Evolutionary conservation across 2,888 invertebrate genomes (phyloP).

Genomic region (Leucozona laternaria): DNA sequence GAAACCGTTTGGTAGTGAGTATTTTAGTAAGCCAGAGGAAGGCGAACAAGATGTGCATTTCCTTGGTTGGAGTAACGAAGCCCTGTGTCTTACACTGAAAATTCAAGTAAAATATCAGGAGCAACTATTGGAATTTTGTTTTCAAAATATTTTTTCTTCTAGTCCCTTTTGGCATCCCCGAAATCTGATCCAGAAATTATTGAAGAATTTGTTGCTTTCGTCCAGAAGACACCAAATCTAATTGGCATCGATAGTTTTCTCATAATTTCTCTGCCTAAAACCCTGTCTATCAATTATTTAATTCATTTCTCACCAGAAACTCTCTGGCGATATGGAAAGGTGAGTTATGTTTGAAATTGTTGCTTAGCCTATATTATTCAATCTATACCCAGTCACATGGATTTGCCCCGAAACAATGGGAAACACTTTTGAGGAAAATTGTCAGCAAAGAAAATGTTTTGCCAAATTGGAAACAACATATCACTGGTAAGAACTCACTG

Average conservation of each 20-base stretch:
- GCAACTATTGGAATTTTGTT: not conserved
- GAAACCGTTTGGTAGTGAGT: conserved; percentile 81
- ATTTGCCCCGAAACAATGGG: conserved; percentile 82
- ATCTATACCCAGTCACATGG: conserved; percentile 80
- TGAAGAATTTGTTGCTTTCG: conserved; percentile 87
- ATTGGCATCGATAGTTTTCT: conserved; percentile 85
- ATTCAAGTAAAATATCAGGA: conserved; percentile 78
- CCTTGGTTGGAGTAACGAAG: conserved; percentile 81
- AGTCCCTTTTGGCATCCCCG: conserved; percentile 85
- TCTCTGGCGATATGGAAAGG: conserved; percentile 88
- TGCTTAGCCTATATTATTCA: not conserved
- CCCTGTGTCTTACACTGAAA: conserved; percentile 80
- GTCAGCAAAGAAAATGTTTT: conserved; percentile 81
- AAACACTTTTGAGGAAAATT: conserved; percentile 81
- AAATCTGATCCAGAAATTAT: conserved; percentile 83
- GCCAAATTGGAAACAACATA: conserved; percentile 81
- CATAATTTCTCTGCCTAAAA: conserved; percentile 84
- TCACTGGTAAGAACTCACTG: conserved; percentile 78
- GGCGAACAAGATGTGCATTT: conserved; percentile 81
- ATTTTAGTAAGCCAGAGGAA: conserved; percentile 81
- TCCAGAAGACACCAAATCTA: conserved; percentile 85
- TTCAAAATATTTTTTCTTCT: not conserved
- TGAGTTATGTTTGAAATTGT: conserved; percentile 78
- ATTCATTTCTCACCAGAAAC: conserved; percentile 87
- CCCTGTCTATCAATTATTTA: conserved; percentile 85